Conservation (phyloP, 2,113 vertebrate species). For the Antechinus flavipes region DNA sequence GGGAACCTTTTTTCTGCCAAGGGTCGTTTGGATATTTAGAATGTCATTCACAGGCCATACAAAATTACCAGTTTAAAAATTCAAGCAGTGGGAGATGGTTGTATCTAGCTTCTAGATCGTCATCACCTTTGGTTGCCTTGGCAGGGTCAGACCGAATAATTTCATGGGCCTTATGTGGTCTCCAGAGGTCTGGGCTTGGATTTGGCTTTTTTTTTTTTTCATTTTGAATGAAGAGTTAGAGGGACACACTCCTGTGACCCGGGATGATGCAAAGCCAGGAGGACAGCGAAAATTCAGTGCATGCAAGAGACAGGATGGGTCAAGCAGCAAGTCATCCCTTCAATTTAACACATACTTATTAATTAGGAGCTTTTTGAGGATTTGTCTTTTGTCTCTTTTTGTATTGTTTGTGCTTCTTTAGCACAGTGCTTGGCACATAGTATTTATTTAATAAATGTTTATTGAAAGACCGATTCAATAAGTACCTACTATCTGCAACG, state of each 20-base stretch:
- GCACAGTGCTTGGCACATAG: neutral
- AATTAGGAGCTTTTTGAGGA: neutral
- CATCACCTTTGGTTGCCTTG: too few species aligned
- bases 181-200: neutral
- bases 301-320: too few species aligned
- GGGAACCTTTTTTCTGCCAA: too few species aligned
- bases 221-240: neutral
- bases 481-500: neutral
- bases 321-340: neutral
- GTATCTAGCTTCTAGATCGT: too few species aligned
- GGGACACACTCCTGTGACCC: neutral
- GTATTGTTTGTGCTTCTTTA: neutral
- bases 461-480: neutral
- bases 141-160: too few species aligned
- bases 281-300: too few species aligned
- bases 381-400: neutral
- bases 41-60: too few species aligned
- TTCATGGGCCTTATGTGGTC: too few species aligned
- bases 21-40: too few species aligned
- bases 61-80: too few species aligned
- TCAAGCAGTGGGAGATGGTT: too few species aligned
- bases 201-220: too few species aligned
- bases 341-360: neutral
- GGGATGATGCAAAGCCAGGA: neutral
- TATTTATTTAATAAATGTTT: neutral